These are phyloP conservation scores for Parasteatoda lunata DNA, from an alignment of 2,888 invertebrate species.

Conservation along the genomic window DNA sequence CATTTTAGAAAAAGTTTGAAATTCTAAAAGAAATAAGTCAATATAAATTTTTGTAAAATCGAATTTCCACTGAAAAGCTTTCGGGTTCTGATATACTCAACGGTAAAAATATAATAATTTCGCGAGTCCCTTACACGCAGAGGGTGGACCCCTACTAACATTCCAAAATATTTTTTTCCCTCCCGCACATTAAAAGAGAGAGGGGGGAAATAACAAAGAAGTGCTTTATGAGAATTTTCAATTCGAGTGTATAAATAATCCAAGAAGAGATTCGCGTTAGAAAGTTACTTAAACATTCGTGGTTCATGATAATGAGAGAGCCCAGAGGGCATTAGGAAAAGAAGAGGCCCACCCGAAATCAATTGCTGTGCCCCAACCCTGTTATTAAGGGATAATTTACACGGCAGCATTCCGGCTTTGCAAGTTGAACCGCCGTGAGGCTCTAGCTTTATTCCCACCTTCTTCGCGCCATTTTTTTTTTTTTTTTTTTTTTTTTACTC, in stretches of 20 bases:
- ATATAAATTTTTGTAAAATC: no score
- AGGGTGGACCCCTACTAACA: no score
- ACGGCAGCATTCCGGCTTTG: conserved; percentile 56
- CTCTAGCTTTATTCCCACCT: not conserved
- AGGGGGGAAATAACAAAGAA: not conserved
- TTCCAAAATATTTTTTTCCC: no score
- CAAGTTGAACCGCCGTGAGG: conserved; percentile 60
- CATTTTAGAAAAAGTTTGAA: no score
- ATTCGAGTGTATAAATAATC: not conserved
- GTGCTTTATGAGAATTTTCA: not conserved
- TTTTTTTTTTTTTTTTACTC: not conserved
- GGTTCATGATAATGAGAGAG: conserved; percentile 59
- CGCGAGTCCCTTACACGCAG: no score
- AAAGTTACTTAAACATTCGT: conserved; percentile 62
- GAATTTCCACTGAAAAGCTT: no score
- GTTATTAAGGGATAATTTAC: conserved; percentile 68
- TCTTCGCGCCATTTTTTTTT: not conserved
- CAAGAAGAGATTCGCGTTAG: conserved; percentile 8
- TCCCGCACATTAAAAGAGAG: not conserved
- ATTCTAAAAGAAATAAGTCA: no score
- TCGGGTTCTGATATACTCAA: no score
- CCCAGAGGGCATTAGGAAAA: no score
- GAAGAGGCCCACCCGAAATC: conserved; percentile 63
- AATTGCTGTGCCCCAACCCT: conserved; percentile 66
- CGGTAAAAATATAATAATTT: no score